Conservation (phyloP, 2,888 invertebrate species). For the Arctia plantaginis region DNA sequence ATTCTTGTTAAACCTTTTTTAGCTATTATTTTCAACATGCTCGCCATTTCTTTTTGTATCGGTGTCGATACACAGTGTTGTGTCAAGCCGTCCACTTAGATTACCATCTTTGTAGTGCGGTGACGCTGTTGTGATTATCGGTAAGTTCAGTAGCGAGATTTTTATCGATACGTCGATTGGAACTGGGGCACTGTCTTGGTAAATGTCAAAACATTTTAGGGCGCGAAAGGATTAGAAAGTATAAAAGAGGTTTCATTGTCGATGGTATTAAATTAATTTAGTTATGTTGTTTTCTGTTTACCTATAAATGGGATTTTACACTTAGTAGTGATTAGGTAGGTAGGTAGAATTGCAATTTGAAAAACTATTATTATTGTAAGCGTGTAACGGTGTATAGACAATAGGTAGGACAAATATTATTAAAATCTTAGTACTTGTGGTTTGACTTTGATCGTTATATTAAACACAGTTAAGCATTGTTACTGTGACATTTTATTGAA, state of each 20-base stretch:
- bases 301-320: slow-evolving; percentile 9
- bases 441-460: neutral
- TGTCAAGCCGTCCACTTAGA: slow-evolving; percentile 57
- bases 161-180: slow-evolving; percentile 61
- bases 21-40: slow-evolving; percentile 51
- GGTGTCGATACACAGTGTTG: slow-evolving; percentile 56
- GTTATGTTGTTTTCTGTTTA: neutral
- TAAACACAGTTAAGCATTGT: slow-evolving; percentile 1
- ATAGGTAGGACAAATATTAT: slow-evolving; percentile 7
- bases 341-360: neutral
- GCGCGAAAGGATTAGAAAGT: slow-evolving; percentile 44
- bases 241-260: slow-evolving; percentile 1
- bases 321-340: neutral
- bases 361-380: neutral
- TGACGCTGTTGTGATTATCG: slow-evolving; percentile 68
- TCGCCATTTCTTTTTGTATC: slow-evolving; percentile 51
- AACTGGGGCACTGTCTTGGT: slow-evolving; percentile 46
- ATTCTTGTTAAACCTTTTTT: slow-evolving; percentile 39
- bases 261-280: slow-evolving; percentile 3
- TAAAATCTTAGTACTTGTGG: slow-evolving; percentile 27
- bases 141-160: slow-evolving; percentile 64
- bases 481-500: slow-evolving; percentile 3
- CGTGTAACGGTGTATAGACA: neutral
- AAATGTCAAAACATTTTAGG: slow-evolving; percentile 51
- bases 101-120: slow-evolving; percentile 70